Evolutionary conservation across 2,113 vertebrate species (phyloP).

Genomic region (Pseudonaja textilis): DNA sequence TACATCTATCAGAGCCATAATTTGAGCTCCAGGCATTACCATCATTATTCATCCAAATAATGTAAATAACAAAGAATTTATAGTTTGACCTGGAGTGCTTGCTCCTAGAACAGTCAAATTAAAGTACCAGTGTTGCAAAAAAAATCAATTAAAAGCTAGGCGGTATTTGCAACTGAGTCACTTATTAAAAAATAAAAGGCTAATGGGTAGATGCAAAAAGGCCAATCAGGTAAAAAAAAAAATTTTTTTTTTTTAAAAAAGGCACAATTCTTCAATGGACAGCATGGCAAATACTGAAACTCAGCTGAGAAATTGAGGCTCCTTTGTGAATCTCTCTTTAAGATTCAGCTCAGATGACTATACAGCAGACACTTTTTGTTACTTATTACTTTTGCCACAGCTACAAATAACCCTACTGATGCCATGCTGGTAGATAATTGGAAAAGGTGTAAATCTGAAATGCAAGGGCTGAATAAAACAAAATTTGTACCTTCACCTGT

Average conservation of each 20-base stretch:
- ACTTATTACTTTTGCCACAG: background rate
- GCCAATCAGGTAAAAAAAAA: background rate
- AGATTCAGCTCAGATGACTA: background rate
- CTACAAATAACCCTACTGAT: background rate
- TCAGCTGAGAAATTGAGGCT: background rate
- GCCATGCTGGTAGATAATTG: background rate
- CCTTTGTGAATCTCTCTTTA: background rate
- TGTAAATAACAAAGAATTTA: background rate
- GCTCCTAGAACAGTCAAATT: background rate
- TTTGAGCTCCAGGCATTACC: background rate
- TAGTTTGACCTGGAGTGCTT: background rate
- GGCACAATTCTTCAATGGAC: background rate
- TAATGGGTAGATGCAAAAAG: background rate
- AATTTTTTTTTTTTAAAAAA: too few relatives aligned
- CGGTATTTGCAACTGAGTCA: background rate
- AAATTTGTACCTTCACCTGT: slow-evolving; percentile 1
- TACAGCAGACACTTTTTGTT: background rate
- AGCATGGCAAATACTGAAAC: background rate
- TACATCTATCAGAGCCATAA: background rate
- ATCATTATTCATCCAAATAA: background rate
- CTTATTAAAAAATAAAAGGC: background rate
- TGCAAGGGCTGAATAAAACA: slow-evolving; percentile 5
- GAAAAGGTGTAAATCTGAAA: slow-evolving; percentile 6
- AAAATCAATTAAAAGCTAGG: background rate
- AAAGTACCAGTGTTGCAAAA: background rate